A percentile compares a stretch with the other conserved stretches of the same genome.
Evolutionary conservation across 1,140 invertebrate genomes (phyloP).

Genomic region (Brachionus asplanchnoidis): DNA sequence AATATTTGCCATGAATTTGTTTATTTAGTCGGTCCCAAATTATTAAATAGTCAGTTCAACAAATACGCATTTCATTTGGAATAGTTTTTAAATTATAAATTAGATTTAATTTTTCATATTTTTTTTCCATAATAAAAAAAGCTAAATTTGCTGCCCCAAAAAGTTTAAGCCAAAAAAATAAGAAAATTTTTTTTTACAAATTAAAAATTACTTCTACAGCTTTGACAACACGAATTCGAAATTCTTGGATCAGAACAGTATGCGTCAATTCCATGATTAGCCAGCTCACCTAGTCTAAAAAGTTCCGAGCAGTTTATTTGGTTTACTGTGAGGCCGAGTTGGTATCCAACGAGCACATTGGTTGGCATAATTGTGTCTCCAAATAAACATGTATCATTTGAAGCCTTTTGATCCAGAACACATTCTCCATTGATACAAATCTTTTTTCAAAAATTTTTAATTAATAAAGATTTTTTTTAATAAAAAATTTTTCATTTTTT

Average conservation of each 20-base stretch:
- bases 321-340: not conserved
- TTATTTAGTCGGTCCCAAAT: no score
- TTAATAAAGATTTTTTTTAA: not conserved
- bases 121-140: no score
- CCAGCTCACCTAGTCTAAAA: not conserved
- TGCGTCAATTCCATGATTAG: not conserved
- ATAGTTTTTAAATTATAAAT: no score
- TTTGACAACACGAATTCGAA: not conserved
- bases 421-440: not conserved
- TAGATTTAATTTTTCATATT: no score
- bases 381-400: not conserved
- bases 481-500: not conserved
- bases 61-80: no score
- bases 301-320: not conserved
- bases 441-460: no score
- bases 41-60: no score
- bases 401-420: not conserved
- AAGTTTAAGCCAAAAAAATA: no score
- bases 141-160: no score
- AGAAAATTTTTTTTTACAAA: no score
- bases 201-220: conserved; percentile 16
- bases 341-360: not conserved
- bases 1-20: no score
- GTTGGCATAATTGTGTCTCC: not conserved
- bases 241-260: not conserved